Conservation (phyloP, 2,797 vertebrate genomes). For the Spheniscus humboldti region DNA sequence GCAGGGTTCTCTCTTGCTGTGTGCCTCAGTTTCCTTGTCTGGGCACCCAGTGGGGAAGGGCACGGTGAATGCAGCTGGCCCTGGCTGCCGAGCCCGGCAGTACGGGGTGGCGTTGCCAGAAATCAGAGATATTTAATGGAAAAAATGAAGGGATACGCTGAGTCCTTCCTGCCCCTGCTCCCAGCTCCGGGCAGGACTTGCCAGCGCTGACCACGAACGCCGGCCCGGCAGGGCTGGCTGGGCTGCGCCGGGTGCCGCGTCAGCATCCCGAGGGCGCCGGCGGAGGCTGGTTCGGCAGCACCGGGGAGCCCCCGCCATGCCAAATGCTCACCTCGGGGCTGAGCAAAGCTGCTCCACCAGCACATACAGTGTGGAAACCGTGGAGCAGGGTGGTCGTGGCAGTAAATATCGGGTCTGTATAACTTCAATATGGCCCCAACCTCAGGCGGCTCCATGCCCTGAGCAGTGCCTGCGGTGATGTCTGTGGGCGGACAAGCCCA, state of each 20-base stretch:
- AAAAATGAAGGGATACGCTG: not conserved
- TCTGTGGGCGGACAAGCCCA: rapidly evolving
- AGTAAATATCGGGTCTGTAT: not conserved
- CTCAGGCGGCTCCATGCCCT: rapidly evolving
- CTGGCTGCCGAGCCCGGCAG: rapidly evolving
- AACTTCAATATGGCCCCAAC: not conserved
- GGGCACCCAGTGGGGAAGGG: not conserved
- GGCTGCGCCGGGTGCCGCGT: not conserved
- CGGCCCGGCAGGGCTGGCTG: not conserved
- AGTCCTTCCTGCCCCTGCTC: not conserved
- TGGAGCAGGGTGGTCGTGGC: rapidly evolving
- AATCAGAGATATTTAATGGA: constrained; percentile 4
- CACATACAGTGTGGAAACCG: rapidly evolving
- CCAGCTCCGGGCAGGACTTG: not conserved
- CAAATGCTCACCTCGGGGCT: not conserved
- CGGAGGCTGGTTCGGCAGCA: not conserved
- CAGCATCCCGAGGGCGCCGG: not conserved
- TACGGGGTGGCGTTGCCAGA: not conserved
- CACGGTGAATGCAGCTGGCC: not conserved
- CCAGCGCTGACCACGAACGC: not conserved
- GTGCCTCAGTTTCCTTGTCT: not conserved
- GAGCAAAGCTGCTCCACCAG: not conserved
- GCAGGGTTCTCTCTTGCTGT: not conserved
- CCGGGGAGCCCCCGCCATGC: not conserved
- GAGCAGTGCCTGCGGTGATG: not conserved